These are phyloP conservation scores for Pomatostomus ruficeps DNA, from an alignment of 2,113 vertebrate species.

Conservation along the genomic window DNA sequence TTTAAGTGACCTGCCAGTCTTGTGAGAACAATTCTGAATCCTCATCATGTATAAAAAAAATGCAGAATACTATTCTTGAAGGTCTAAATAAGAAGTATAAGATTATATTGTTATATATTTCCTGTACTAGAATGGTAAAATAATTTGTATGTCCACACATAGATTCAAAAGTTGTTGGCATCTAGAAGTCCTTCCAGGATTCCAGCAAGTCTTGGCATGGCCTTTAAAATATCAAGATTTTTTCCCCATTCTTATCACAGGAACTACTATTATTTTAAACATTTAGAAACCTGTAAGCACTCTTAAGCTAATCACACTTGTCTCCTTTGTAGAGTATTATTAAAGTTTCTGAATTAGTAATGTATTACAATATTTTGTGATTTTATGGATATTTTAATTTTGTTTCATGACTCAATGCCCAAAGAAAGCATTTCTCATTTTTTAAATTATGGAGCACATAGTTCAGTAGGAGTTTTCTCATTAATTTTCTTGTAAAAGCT, in stretches of 20 bases:
- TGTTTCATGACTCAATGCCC: background rate
- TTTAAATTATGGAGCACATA: background rate
- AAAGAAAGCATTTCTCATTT: background rate
- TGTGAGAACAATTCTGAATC: background rate
- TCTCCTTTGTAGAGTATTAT: background rate
- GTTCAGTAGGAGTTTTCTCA: background rate
- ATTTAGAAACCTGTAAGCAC: background rate
- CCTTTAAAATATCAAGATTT: background rate
- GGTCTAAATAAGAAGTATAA: background rate
- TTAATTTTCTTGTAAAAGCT: background rate
- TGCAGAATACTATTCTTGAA: background rate
- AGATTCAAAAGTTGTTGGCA: background rate
- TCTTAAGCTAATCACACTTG: background rate
- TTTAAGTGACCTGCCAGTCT: background rate
- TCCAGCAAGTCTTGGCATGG: background rate
- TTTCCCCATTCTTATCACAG: background rate
- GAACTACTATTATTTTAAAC: background rate
- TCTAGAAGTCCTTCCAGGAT: background rate
- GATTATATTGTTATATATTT: background rate
- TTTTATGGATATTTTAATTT: background rate
- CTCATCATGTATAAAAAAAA: background rate
- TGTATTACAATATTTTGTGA: background rate
- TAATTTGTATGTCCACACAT: background rate
- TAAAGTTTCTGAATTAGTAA: background rate
- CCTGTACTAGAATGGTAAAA: background rate